Conservation (phyloP, 30 jellyfish, hydroid and myxozoan species). For the Sanderia malayensis region DNA sequence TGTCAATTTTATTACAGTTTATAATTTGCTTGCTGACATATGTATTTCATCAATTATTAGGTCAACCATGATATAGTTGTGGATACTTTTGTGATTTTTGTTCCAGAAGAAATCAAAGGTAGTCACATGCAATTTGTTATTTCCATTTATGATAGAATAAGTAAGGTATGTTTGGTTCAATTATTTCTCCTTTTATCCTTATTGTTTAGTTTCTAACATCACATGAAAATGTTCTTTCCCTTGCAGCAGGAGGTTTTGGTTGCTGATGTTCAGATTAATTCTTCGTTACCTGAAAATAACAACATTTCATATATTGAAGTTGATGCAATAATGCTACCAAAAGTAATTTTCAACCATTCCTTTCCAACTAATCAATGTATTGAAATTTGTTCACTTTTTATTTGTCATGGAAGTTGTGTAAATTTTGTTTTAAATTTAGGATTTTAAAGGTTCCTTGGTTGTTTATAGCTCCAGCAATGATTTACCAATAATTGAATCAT, state of each 20-base stretch:
- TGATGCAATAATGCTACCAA: background rate
- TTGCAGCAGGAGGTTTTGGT: background rate
- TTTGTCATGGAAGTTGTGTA: background rate
- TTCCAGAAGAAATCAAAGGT: background rate
- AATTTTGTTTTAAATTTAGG: constrained; percentile 8
- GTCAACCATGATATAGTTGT: background rate
- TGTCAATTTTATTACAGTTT: no score
- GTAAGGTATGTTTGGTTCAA: background rate
- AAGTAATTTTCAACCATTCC: no score
- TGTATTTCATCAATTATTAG: background rate
- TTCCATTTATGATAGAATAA: background rate
- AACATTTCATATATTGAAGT: background rate
- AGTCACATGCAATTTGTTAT: background rate
- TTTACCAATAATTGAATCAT: constrained; percentile 7
- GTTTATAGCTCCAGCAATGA: constrained; percentile 27
- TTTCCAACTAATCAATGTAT: no score
- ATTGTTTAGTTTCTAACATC: background rate
- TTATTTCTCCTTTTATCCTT: no score
- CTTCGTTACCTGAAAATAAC: background rate
- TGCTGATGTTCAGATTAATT: background rate
- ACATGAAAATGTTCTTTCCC: background rate
- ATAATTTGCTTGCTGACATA: no score
- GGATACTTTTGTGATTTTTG: background rate
- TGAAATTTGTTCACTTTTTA: background rate
- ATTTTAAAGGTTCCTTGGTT: constrained; percentile 49